Conservation (phyloP, 2,797 vertebrate genomes). For the Philypnodon macrostomus region DNA sequence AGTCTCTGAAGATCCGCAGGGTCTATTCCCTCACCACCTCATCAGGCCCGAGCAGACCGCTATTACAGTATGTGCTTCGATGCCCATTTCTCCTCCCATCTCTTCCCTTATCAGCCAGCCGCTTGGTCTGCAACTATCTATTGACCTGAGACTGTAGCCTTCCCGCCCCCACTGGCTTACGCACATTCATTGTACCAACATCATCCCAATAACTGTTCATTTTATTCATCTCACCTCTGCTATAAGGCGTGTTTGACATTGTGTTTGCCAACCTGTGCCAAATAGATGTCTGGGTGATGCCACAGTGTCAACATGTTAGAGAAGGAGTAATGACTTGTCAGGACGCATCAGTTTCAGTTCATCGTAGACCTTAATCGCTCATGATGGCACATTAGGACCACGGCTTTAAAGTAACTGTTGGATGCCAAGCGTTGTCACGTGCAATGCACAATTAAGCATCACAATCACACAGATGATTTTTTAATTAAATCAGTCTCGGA, state of each 20-base stretch:
- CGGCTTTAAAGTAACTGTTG: not conserved
- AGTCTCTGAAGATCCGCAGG: constrained; percentile 32
- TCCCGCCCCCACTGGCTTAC: constrained; percentile 34
- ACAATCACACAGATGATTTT: constrained; percentile 18
- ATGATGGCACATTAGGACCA: not conserved
- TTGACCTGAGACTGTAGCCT: constrained; percentile 50
- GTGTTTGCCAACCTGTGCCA: constrained; percentile 20
- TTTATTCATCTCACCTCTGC: constrained; percentile 32
- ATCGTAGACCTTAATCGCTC: not conserved
- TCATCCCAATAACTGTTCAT: constrained; percentile 20
- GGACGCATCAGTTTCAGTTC: constrained; percentile 10
- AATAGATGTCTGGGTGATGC: constrained; percentile 26
- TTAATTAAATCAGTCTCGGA: constrained; percentile 23
- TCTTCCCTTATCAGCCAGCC: constrained; percentile 44
- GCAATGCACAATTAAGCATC: constrained; percentile 19
- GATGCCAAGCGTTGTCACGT: constrained; percentile 12
- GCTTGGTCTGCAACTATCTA: constrained; percentile 49
- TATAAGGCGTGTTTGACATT: constrained; percentile 28
- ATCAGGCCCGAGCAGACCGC: constrained; percentile 63
- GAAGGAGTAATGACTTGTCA: constrained; percentile 10
- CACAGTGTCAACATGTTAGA: constrained; percentile 19
- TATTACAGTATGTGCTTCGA: constrained; percentile 50
- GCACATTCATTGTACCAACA: constrained; percentile 24
- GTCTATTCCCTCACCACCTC: constrained; percentile 58
- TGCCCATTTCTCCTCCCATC: constrained; percentile 49